Percentiles rank a stretch among this genome's conserved stretches.
These are phyloP conservation scores for Smithornis capensis DNA, from an alignment of 2,113 vertebrate genomes.

Conservation along the genomic window DNA sequence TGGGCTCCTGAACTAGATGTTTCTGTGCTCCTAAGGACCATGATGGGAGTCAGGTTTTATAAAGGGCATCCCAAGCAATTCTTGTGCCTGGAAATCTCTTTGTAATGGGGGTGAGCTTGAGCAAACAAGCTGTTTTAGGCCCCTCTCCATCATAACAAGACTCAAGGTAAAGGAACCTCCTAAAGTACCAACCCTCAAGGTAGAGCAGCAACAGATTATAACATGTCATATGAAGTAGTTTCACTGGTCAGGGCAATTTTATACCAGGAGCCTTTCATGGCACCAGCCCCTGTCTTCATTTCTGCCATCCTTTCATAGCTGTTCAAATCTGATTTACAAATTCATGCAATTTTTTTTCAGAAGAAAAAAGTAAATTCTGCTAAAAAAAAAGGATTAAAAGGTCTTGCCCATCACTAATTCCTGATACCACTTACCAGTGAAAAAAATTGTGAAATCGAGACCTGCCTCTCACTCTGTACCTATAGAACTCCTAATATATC, in stretches of 20 bases:
- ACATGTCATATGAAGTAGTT: neutral
- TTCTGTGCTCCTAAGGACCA: neutral
- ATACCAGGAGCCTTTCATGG: neutral
- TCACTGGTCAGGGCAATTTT: neutral
- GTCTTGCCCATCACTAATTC: neutral
- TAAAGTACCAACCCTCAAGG: neutral
- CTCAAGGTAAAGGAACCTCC: neutral
- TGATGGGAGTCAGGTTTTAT: neutral
- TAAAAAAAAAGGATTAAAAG: neutral
- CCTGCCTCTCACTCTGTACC: neutral
- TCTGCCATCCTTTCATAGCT: neutral
- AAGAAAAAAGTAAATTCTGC: neutral
- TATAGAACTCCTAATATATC: neutral
- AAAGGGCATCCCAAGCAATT: neutral
- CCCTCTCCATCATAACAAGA: neutral
- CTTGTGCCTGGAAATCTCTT: neutral
- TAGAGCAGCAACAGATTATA: neutral
- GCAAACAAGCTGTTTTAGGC: neutral
- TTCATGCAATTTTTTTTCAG: neutral
- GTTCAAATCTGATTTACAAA: neutral
- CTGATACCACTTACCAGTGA: neutral
- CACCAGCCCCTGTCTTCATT: neutral
- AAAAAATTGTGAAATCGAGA: neutral
- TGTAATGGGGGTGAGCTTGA: neutral
- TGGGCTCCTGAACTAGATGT: neutral